phyloP scores from a whole-genome alignment of 2,113 vertebrate species.

The Myiagra hebetior region DNA sequence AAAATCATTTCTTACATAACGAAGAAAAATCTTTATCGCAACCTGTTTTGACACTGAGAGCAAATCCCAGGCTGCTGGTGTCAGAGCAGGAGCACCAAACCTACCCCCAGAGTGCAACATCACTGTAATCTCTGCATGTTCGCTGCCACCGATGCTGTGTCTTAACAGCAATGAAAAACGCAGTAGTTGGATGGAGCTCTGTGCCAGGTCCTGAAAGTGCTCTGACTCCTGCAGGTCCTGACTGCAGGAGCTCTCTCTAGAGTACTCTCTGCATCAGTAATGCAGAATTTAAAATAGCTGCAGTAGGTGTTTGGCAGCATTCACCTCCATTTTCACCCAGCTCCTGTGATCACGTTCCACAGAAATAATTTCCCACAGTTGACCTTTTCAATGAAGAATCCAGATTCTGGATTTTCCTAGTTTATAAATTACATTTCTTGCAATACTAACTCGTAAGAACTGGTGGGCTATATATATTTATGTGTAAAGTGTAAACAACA shows the following conservation, averaged over 20 bases:
- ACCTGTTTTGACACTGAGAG: background rate
- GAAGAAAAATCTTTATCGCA: background rate
- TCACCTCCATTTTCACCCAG: background rate
- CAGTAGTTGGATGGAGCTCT: background rate
- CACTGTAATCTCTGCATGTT: rapidly evolving
- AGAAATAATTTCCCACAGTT: background rate
- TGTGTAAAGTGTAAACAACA: background rate
- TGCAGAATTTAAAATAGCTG: background rate
- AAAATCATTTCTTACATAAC: conserved; percentile 2
- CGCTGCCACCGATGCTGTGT: rapidly evolving
- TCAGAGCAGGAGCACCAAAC: background rate
- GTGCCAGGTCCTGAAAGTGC: background rate
- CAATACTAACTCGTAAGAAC: background rate
- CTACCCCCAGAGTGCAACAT: background rate
- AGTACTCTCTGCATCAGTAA: background rate
- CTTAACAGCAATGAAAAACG: background rate
- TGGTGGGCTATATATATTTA: background rate
- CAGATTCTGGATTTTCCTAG: background rate
- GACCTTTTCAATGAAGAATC: background rate
- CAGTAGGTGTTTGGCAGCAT: background rate
- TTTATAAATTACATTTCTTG: background rate
- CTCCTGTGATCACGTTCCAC: background rate
- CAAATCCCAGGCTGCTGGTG: background rate
- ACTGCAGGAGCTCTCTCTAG: background rate
- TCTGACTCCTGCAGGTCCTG: background rate